phyloP scores from a whole-genome alignment of 2,113 vertebrate genomes.

The Sebastes fasciatus region DNA sequence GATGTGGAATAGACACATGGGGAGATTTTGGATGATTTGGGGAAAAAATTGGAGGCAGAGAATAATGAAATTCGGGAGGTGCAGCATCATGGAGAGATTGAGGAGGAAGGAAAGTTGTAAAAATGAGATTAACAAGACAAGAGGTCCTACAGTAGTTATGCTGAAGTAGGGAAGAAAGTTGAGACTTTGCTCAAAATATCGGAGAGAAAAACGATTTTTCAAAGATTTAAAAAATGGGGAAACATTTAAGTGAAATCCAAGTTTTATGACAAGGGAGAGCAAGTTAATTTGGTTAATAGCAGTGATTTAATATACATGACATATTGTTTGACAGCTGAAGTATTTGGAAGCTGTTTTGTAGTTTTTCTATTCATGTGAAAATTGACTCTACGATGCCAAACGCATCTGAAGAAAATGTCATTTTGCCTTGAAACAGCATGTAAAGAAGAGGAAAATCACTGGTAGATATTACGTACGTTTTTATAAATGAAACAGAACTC shows the following conservation, averaged over 20 bases:
- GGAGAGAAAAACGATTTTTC: too few species aligned
- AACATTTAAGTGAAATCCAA: not conserved
- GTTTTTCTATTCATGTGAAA: not conserved
- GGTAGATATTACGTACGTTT: not conserved
- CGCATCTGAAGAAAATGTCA: not conserved
- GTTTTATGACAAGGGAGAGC: not conserved
- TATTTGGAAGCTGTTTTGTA: not conserved
- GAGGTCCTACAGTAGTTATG: not conserved
- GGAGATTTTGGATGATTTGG: constrained; percentile 9
- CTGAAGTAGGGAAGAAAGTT: not conserved
- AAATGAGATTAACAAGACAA: not conserved
- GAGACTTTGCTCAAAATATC: not conserved
- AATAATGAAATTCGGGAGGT: constrained; percentile 12
- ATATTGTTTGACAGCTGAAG: not conserved
- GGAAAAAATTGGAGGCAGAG: not conserved
- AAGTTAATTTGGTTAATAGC: not conserved
- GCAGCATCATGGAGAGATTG: not conserved
- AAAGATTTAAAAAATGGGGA: not conserved
- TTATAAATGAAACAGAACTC: constrained; percentile 10
- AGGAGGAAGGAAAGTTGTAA: not conserved
- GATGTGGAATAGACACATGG: constrained; percentile 5
- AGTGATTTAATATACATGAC: not conserved
- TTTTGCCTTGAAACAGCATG: not conserved
- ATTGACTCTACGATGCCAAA: not conserved
- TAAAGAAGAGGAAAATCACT: not conserved